These are phyloP conservation scores for Caenorhabditis sinica DNA, from an alignment of 2,888 invertebrate genomes.

Conservation along the genomic window DNA sequence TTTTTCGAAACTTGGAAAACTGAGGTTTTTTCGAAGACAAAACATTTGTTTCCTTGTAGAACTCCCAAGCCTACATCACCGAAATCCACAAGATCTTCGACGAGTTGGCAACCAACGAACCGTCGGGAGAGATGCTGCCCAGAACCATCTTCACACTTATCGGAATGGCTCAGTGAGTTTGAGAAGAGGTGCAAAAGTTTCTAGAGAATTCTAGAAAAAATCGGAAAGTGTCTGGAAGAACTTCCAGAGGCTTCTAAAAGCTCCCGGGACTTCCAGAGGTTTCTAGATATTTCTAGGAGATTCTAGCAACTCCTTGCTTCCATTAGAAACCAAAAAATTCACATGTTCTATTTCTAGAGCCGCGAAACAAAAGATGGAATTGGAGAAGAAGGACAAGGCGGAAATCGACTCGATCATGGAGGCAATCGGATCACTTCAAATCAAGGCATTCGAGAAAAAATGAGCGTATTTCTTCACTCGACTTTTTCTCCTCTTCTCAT, in stretches of 20 bases:
- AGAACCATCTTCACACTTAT: neutral
- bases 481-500: no score
- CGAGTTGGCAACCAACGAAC: neutral
- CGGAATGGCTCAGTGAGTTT: slow-evolving; percentile 1
- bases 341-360: neutral
- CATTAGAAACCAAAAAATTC: no score
- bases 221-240: no score
- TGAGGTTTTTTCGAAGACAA: neutral
- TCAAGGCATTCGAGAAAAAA: neutral
- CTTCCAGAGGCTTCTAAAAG: no score
- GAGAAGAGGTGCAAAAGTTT: neutral
- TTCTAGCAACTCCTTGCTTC: no score
- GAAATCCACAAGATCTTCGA: slow-evolving; percentile 6
- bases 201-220: no score
- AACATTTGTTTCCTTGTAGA: neutral
- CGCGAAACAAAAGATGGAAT: neutral
- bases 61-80: neutral
- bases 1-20: neutral
- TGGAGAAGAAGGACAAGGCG: neutral
- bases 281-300: no score
- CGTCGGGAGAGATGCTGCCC: neutral
- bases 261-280: no score
- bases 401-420: slow-evolving; percentile 1
- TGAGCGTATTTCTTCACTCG: neutral
- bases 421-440: slow-evolving; percentile 6